Conservation (phyloP, 2,113 vertebrate species). For the Sinocyclocheilus maitianheensis region DNA sequence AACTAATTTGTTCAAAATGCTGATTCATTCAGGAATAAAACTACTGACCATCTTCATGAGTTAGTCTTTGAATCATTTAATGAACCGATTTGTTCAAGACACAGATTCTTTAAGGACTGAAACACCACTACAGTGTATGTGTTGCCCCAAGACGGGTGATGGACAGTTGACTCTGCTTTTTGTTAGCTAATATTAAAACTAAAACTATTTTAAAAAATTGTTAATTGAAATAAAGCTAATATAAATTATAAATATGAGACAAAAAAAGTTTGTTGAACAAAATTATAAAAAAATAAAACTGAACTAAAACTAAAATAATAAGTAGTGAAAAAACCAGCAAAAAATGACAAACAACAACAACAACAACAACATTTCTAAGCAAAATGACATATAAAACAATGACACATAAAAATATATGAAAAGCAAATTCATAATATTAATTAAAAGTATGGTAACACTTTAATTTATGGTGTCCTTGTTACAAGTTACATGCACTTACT, state of each 20-base stretch:
- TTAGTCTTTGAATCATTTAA: background rate
- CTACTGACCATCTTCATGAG: background rate
- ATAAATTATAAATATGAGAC: background rate
- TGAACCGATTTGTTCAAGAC: background rate
- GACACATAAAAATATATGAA: no score
- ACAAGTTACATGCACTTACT: no score
- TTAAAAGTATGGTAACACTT: no score
- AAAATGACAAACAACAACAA: background rate
- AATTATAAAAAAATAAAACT: background rate
- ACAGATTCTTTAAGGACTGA: background rate
- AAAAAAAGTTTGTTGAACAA: background rate
- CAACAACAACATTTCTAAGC: background rate
- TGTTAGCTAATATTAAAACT: background rate
- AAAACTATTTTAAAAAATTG: background rate
- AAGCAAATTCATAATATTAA: no score
- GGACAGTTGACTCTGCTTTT: background rate
- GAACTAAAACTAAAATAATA: background rate
- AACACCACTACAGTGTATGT: background rate
- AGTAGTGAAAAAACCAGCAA: background rate
- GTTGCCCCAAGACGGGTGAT: background rate
- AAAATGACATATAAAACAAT: background rate
- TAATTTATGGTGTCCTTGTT: no score
- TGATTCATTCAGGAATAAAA: background rate
- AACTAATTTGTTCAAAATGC: background rate
- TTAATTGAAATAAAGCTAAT: background rate